Conservation (phyloP, 1,140 invertebrate species). For the Zaprionus gabonicus region DNA sequence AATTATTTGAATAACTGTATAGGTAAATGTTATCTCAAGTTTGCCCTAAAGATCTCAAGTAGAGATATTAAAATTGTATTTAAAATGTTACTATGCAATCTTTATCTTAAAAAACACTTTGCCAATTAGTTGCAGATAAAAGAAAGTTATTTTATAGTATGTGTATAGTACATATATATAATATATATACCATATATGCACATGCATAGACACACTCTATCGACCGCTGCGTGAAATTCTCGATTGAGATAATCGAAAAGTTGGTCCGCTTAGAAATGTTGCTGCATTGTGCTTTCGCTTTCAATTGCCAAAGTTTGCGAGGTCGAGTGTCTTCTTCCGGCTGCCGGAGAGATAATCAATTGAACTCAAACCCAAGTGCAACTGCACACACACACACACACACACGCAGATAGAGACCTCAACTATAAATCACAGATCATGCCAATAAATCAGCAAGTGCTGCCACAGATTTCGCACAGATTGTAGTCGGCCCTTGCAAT, state of each 20-base stretch:
- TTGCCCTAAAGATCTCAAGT: no score
- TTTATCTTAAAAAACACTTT: no score
- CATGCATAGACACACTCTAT: neutral
- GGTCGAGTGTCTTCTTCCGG: conserved; percentile 1
- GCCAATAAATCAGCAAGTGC: conserved; percentile 72
- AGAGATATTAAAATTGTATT: no score
- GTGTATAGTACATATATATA: neutral
- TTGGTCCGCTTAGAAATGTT: neutral
- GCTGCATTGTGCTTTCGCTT: conserved; percentile 3
- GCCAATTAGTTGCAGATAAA: neutral
- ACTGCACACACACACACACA: neutral
- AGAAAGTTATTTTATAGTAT: neutral
- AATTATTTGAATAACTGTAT: no score
- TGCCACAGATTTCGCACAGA: conserved; percentile 43
- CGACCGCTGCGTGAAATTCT: neutral
- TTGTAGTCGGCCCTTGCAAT: conserved; percentile 10
- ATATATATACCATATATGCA: neutral
- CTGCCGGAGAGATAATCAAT: conserved; percentile 16
- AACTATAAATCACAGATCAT: conserved; percentile 63
- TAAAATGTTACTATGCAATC: no score
- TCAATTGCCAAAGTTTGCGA: neutral
- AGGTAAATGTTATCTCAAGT: no score
- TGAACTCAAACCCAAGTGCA: conserved; percentile 25
- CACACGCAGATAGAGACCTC: neutral
- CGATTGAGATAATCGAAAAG: neutral